phyloP scores from a whole-genome alignment of 1,140 invertebrate species.

The Calephelis virginiensis region DNA sequence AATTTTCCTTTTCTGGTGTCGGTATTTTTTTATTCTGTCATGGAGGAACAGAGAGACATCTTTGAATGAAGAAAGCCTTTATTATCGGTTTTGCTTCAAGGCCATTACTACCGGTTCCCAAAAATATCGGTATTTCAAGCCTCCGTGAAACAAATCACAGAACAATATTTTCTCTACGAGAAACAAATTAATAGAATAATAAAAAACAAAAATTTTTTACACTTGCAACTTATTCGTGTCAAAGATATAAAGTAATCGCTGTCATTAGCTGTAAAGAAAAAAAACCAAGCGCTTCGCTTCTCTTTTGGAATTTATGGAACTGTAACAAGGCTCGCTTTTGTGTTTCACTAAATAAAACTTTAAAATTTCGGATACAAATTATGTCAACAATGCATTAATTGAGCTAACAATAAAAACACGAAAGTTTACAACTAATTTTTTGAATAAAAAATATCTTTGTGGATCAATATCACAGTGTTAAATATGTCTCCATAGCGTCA shows the following conservation, averaged over 20 bases:
- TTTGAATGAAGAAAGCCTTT: no score
- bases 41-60: no score
- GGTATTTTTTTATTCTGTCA: no score
- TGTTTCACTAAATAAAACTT: slow-evolving; percentile 56
- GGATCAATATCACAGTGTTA: slow-evolving; percentile 63
- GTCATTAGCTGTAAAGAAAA: slow-evolving; percentile 67
- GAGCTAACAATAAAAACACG: slow-evolving; percentile 36
- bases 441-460: slow-evolving; percentile 33
- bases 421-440: slow-evolving; percentile 42
- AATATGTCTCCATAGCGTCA: slow-evolving; percentile 58
- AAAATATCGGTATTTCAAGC: no score
- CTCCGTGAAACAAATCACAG: no score
- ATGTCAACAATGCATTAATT: slow-evolving; percentile 70
- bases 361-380: slow-evolving; percentile 55
- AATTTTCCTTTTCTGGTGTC: no score
- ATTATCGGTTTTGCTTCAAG: no score
- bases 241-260: slow-evolving; percentile 60
- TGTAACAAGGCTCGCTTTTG: slow-evolving; percentile 77
- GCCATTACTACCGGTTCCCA: no score
- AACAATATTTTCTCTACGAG: no score
- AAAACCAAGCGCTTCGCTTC: slow-evolving; percentile 75
- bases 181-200: no score
- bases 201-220: no score
- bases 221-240: slow-evolving; percentile 50
- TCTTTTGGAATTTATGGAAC: slow-evolving; percentile 77